Conservation (phyloP, 2,888 invertebrate genomes). For the Hoplodrina ambigua region DNA sequence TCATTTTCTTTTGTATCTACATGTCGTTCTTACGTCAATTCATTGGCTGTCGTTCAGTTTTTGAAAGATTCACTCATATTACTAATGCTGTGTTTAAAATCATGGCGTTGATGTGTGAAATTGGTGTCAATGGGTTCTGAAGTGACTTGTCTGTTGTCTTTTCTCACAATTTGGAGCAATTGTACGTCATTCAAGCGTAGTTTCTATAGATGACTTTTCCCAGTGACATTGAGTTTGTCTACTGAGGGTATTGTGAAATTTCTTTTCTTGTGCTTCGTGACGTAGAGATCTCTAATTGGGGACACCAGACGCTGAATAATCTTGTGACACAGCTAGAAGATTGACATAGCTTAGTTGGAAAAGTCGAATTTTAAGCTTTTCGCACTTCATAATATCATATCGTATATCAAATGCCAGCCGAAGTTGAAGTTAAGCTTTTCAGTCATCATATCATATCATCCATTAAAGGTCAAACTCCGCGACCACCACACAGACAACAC, state of each 20-base stretch:
- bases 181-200: constrained; percentile 32
- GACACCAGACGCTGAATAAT: constrained; percentile 1
- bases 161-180: constrained; percentile 42
- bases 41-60: constrained; percentile 46
- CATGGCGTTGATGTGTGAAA: constrained; percentile 61
- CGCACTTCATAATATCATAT: no score
- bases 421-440: no score
- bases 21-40: constrained; percentile 42
- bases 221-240: constrained; percentile 44
- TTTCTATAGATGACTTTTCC: constrained; percentile 42
- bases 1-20: constrained; percentile 62
- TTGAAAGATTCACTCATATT: constrained; percentile 33
- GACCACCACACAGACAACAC: no score
- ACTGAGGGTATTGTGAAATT: constrained; percentile 31
- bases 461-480: no score
- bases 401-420: no score
- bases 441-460: no score
- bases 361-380: neutral
- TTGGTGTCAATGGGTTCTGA: constrained; percentile 46
- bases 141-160: constrained; percentile 38
- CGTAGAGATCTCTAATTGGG: constrained; percentile 20
- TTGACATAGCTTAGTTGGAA: neutral
- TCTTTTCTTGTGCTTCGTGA: constrained; percentile 27
- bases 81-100: constrained; percentile 53
- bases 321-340: constrained; percentile 5